These are phyloP conservation scores for Drosophila serrata DNA, from an alignment of 1,140 invertebrate genomes.

Conservation along the genomic window DNA sequence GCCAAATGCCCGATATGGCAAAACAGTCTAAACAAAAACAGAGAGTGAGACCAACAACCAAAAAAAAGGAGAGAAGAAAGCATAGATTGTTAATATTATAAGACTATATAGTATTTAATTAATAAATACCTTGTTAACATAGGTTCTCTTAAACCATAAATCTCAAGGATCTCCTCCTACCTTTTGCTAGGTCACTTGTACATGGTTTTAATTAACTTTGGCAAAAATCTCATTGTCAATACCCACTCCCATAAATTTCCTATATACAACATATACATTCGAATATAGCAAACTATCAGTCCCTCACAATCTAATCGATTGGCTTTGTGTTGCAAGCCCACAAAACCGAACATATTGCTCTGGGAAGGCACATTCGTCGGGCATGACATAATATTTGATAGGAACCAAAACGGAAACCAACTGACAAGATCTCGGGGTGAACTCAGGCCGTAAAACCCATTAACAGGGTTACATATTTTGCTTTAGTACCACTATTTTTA, in stretches of 20 bases:
- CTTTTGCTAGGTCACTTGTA: not conserved
- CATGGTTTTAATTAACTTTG: slow-evolving; percentile 2
- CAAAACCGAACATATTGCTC: slow-evolving; percentile 37
- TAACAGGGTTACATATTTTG: slow-evolving; percentile 45
- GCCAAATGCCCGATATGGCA: slow-evolving; percentile 19
- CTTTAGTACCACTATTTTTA: slow-evolving; percentile 25
- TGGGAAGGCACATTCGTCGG: slow-evolving; percentile 25
- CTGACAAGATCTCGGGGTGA: slow-evolving; percentile 30
- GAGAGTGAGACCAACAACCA: slow-evolving; percentile 8
- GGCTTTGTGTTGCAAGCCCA: slow-evolving; percentile 8
- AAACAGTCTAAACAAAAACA: slow-evolving; percentile 27
- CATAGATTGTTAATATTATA: too few relatives aligned
- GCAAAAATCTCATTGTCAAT: not conserved
- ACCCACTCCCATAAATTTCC: not conserved
- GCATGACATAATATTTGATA: slow-evolving; percentile 62
- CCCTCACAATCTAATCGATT: slow-evolving; percentile 39
- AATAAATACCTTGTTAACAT: too few relatives aligned
- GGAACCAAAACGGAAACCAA: slow-evolving; percentile 44
- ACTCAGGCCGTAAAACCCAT: slow-evolving; percentile 1
- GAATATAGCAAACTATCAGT: slow-evolving; percentile 5
- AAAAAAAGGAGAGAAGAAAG: slow-evolving; percentile 24
- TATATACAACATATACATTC: too few relatives aligned
- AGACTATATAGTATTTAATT: not conserved
- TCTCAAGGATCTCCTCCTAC: not conserved
- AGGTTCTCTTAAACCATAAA: not conserved